Base-by-base conservation (phyloP, 2,888 invertebrate species). In the Ochropleura leucogaster region DNA sequence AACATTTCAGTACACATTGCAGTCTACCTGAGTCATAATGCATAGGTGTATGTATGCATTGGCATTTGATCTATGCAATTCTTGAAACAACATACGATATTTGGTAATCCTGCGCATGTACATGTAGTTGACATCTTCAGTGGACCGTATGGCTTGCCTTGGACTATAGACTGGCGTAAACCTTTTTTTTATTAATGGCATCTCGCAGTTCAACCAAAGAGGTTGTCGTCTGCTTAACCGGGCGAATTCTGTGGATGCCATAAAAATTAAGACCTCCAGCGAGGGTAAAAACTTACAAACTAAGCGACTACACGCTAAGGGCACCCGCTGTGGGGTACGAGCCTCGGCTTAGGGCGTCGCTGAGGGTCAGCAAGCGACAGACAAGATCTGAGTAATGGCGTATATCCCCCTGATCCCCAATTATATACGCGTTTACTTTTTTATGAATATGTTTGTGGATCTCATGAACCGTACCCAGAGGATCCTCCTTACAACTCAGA, bases 401-500 rank as follows among this genome's bases (percentile, higher is more conserved):
- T n/a, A n/a, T n/a, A n/a, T n/a, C n/a, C n/a, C n/a, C 30, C 14
- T 5, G 20, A 12, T 40, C 18, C 8, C 40, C 18, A 57, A 42
- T 2, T 30, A 30, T 30, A 6, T 40, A 20, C 12, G 55, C 12
- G 12, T 55, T 55, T 10, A 30, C 30, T 30, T 30, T 30, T 30
- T 30, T 30, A 30, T 30, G 30, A 30, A 12, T 12, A 3, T 6
- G 10, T 30, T 49, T 65, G 30, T 49, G 20, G 8, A 59, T 5
- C 40, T 40, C 8, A 5, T 16, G 16, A 30, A 49, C 47, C 47
- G 3, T 65, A 51, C 51, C 4, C 40, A 57, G 5, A 9, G 47
- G 46, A 57, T 30, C 16, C 16, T 44, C 12, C 16, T 30, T 30
- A 68, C 72, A 72, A 83, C 64, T 83, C 76, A 83, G 46, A 40